Conservation (phyloP, 2,797 vertebrate genomes). For the Ptychadena robeensis region DNA sequence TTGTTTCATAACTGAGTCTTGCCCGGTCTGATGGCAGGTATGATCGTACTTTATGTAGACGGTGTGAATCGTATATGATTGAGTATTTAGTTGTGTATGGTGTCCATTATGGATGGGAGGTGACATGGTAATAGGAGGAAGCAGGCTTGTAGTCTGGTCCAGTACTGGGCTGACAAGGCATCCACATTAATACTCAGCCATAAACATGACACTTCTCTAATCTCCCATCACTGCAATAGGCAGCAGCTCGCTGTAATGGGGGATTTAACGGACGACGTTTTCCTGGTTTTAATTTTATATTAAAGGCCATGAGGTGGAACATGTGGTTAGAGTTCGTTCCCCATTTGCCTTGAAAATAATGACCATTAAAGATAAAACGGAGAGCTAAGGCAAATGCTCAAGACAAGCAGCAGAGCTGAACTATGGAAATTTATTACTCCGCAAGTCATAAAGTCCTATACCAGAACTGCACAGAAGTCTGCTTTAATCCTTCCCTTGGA, state of each 20-base stretch:
- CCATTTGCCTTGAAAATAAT: conserved; percentile 32
- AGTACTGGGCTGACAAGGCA: background rate
- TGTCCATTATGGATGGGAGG: background rate
- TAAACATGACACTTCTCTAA: conserved; percentile 21
- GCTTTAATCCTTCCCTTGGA: too few species aligned
- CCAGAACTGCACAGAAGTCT: too few species aligned
- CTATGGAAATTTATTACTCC: background rate
- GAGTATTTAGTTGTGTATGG: too few species aligned
- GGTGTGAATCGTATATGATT: too few species aligned
- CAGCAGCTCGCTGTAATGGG: background rate
- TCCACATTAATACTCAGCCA: background rate
- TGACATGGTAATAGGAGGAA: background rate
- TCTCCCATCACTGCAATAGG: background rate
- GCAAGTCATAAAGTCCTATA: background rate
- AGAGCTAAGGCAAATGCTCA: conserved; percentile 1
- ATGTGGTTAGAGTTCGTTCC: conserved; percentile 40
- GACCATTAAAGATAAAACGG: conserved; percentile 29
- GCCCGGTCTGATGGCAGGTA: too few species aligned
- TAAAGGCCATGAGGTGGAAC: conserved; percentile 30
- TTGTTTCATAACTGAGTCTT: too few species aligned
- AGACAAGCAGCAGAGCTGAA: background rate
- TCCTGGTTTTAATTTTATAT: conserved; percentile 36
- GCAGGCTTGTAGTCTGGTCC: background rate
- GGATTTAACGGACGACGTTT: conserved; percentile 21
- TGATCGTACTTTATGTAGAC: too few species aligned